Percentiles rank a stretch among this genome's conserved stretches.
These are phyloP conservation scores for Pseudococcus jackbeardsleyi DNA, from an alignment of 2,888 invertebrate genomes.

Conservation along the genomic window DNA sequence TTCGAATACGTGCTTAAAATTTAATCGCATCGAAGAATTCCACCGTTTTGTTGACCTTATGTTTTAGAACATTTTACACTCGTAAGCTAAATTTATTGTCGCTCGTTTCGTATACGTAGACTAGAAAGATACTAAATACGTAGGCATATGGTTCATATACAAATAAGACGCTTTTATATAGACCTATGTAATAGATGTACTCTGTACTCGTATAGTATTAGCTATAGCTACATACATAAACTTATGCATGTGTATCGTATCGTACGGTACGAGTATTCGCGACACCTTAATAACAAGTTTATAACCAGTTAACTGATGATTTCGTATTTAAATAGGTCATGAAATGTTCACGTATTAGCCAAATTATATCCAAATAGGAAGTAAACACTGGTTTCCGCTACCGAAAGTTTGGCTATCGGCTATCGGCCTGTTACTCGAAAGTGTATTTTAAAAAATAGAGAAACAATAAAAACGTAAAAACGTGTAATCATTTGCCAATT, in stretches of 20 bases:
- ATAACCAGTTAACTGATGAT: conserved; percentile 50
- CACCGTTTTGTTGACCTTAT: too few species aligned
- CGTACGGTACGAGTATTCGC: neutral
- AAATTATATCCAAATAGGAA: conserved; percentile 44
- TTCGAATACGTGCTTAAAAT: too few species aligned
- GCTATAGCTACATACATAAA: neutral
- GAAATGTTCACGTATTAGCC: conserved; percentile 41
- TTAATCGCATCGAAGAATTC: too few species aligned
- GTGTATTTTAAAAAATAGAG: conserved; percentile 17
- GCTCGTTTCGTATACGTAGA: too few species aligned
- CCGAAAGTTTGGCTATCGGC: conserved; percentile 10
- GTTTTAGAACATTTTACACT: too few species aligned
- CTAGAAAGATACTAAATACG: too few species aligned
- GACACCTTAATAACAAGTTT: conserved; percentile 50
- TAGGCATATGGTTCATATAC: too few species aligned
- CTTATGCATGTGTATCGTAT: neutral
- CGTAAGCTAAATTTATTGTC: too few species aligned
- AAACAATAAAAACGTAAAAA: conserved; percentile 22
- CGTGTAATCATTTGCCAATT: conserved; percentile 17
- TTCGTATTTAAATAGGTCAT: conserved; percentile 38
- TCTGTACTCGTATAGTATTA: neutral
- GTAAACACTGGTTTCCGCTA: conserved; percentile 30
- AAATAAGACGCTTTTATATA: too few species aligned
- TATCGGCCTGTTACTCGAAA: conserved; percentile 4
- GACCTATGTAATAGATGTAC: too few species aligned